Evolutionary conservation across 1,140 invertebrate species (phyloP).

Genomic region (Brachionus asplanchnoidis): DNA sequence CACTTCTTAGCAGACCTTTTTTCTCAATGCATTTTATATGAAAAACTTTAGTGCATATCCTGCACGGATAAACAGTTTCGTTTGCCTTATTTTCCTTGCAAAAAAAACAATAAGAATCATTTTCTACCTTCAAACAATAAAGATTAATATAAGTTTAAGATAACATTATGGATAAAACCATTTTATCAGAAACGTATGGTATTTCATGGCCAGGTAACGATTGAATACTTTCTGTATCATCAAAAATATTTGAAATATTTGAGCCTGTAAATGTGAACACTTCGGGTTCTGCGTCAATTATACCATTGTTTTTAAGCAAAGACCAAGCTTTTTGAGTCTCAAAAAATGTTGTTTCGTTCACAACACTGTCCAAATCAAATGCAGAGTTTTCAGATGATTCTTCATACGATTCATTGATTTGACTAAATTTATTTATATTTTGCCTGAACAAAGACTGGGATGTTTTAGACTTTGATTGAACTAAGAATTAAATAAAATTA

Average conservation of each 20-base stretch:
- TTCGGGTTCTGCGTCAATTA: not conserved
- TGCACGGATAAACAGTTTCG: slow-evolving; percentile 34
- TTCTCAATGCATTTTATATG: slow-evolving; percentile 11
- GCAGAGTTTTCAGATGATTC: not conserved
- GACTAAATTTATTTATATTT: slow-evolving; percentile 14
- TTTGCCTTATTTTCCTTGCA: slow-evolving; percentile 16
- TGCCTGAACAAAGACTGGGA: slow-evolving; percentile 4
- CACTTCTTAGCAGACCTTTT: slow-evolving; percentile 11
- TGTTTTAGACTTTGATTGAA: slow-evolving; percentile 31
- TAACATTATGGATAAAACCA: not conserved
- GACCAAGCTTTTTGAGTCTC: slow-evolving; percentile 14
- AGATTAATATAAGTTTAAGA: not conserved
- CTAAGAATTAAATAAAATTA: slow-evolving; percentile 6
- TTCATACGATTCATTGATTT: not conserved
- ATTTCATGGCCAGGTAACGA: not conserved
- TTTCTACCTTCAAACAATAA: not conserved
- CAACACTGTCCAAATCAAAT: not conserved
- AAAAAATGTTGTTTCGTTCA: not conserved
- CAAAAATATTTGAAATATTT: not conserved
- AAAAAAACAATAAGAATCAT: slow-evolving; percentile 27
- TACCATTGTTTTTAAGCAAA: not conserved
- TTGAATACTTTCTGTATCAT: slow-evolving; percentile 19
- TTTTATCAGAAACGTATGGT: not conserved
- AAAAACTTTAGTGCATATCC: slow-evolving; percentile 27
- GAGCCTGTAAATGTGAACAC: not conserved